Conservation (phyloP, 2,113 vertebrate species). For the Pantherophis guttatus region DNA sequence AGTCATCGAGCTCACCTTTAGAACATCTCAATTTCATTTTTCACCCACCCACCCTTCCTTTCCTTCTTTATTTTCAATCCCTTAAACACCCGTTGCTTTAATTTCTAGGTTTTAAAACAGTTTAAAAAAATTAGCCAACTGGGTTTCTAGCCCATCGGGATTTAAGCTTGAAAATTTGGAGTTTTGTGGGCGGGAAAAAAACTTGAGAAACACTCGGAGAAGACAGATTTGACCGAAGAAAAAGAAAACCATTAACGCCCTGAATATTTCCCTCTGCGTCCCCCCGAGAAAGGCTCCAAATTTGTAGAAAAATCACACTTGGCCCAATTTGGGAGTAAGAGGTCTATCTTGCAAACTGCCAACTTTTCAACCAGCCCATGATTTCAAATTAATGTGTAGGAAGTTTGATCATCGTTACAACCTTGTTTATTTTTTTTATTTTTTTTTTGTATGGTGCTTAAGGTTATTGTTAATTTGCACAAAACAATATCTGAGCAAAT, state of each 20-base stretch:
- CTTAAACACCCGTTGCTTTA: background rate
- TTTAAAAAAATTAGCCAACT: background rate
- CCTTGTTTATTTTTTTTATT: background rate
- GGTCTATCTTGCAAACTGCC: background rate
- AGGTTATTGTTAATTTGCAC: background rate
- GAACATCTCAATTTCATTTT: rapidly evolving
- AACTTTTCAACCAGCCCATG: background rate
- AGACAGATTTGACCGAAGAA: background rate
- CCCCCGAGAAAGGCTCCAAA: background rate
- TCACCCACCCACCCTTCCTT: constrained; percentile 18
- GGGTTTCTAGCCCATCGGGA: background rate
- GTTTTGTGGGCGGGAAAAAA: background rate
- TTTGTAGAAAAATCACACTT: background rate
- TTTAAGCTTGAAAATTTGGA: background rate
- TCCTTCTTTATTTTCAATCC: background rate
- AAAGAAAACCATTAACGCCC: background rate
- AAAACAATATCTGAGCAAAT: background rate
- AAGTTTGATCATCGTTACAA: background rate
- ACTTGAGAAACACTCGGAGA: background rate
- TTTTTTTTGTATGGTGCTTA: background rate
- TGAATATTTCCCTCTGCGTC: background rate
- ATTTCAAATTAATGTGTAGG: background rate
- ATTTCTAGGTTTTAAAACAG: background rate
- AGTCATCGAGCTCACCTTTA: background rate
- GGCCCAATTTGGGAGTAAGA: background rate